Evolutionary conservation across 2,888 invertebrate genomes (phyloP), one percentile per base, ranked within the genome.

Genomic region (Drosophila robusta): DNA sequence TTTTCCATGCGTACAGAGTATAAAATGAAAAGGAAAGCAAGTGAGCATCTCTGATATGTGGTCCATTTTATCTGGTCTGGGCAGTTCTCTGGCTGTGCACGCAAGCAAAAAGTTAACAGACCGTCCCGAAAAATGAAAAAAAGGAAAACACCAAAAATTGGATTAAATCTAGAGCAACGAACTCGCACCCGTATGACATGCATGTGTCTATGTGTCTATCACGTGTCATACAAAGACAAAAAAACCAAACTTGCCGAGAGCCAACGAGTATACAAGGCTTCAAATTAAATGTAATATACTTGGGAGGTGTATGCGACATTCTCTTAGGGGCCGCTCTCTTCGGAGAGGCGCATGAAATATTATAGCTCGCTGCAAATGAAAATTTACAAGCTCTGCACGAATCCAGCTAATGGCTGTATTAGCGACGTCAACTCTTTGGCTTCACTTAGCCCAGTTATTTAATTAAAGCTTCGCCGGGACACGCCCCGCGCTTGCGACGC

Each of bases 401-500:
- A 68, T 60, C 51, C 51, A 49, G 81, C 83, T 87, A 83, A 83
- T 87, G 85, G 72, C 74, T 75, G 75, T 78, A 83, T 83, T 83
- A 84, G 81, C 56, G 58, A 50, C 66, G 58, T 69, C 78, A 80
- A 84, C 87, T 84, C 87, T 75, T 84, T 84, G 75, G 75, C 73
- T 81, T 70, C 69, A 77, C 78, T 87, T 87, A 72, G 78, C 80
- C 46, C 67, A 72, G 87, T 77, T 87, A 83, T 83, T 87, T 87
- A 83, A 83, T 87, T 83, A 84, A 87, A 74, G 68, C 69, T 47
- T 55, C 42, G 29, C 14, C 8, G 9, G 4, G 9, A 63, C 67
- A 47, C 71, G 66, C 65, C 12, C 29, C 49, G 24, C 3, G 22
- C 3, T 14, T 6, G 32, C 24, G 41, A 67, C 29, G 63, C 63